These are phyloP conservation scores for Carpatolechia fugitivella DNA, from an alignment of 2,888 invertebrate genomes.

Conservation along the genomic window DNA sequence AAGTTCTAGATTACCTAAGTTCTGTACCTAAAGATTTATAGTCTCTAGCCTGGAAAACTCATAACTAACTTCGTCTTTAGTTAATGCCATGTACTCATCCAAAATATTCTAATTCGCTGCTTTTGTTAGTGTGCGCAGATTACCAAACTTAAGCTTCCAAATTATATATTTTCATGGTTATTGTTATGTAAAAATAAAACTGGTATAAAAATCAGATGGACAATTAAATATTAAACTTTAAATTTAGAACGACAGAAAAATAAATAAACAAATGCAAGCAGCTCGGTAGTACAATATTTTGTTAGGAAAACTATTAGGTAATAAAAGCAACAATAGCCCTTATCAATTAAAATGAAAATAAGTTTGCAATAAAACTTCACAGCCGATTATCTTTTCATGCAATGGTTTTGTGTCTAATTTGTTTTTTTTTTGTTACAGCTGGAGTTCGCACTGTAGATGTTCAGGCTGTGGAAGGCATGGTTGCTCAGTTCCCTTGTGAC, in stretches of 20 bases:
- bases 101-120: constrained; percentile 1
- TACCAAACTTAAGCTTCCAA: background rate
- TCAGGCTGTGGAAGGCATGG: constrained; percentile 92
- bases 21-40: constrained; percentile 19
- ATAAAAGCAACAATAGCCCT: too few relatives aligned
- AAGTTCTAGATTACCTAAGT: constrained; percentile 20
- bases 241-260: too few relatives aligned
- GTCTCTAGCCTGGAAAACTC: constrained; percentile 10
- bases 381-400: too few relatives aligned
- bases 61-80: constrained; percentile 16
- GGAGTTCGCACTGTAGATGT: constrained; percentile 88
- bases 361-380: too few relatives aligned
- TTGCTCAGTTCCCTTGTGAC: constrained; percentile 92
- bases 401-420: too few relatives aligned
- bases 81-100: constrained; percentile 7
- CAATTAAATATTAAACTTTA: too few relatives aligned
- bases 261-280: too few relatives aligned
- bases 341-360: too few relatives aligned
- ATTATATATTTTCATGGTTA: background rate
- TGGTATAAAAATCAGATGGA: too few relatives aligned
- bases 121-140: background rate
- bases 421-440: constrained; percentile 43
- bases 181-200: too few relatives aligned
- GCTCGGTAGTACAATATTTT: too few relatives aligned
- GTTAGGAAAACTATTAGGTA: too few relatives aligned